These are phyloP conservation scores for Pseudomyrmex cubaensis DNA, from an alignment of 1,140 invertebrate genomes.

Conservation along the genomic window DNA sequence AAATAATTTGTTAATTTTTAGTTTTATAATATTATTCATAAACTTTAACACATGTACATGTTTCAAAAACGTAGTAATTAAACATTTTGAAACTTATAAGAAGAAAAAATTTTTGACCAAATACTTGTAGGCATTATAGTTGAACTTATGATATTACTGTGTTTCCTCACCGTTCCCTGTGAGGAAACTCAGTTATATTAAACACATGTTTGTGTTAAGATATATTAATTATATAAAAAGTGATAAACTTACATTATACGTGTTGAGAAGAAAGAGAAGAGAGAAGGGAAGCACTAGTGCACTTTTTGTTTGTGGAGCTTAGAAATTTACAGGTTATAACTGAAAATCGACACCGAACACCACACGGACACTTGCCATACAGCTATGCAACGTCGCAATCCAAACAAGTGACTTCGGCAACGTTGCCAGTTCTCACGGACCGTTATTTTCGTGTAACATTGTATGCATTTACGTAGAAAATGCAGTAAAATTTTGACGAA, in stretches of 20 bases:
- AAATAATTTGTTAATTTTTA: background rate
- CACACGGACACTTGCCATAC: slow-evolving; percentile 57
- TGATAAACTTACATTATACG: slow-evolving; percentile 66
- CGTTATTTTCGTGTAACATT: slow-evolving; percentile 23
- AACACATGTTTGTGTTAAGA: slow-evolving; percentile 1
- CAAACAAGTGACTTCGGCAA: slow-evolving; percentile 65
- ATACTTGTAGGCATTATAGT: background rate
- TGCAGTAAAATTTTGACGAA: slow-evolving; percentile 3
- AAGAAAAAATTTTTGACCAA: background rate
- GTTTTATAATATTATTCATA: background rate
- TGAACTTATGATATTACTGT: background rate
- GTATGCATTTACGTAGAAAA: background rate
- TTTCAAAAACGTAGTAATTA: no score
- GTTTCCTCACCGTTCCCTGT: background rate
- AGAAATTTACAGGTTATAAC: slow-evolving; percentile 56
- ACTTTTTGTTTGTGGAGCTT: slow-evolving; percentile 54
- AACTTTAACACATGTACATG: background rate
- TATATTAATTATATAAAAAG: slow-evolving; percentile 24
- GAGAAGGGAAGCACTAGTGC: slow-evolving; percentile 31
- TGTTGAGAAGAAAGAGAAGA: background rate
- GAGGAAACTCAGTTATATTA: slow-evolving; percentile 1
- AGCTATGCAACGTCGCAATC: slow-evolving; percentile 67
- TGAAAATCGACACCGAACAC: slow-evolving; percentile 24
- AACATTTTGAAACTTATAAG: background rate
- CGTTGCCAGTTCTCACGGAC: slow-evolving; percentile 66